Conservation (phyloP, 2,888 invertebrate species). For the Chironomus riparius region DNA sequence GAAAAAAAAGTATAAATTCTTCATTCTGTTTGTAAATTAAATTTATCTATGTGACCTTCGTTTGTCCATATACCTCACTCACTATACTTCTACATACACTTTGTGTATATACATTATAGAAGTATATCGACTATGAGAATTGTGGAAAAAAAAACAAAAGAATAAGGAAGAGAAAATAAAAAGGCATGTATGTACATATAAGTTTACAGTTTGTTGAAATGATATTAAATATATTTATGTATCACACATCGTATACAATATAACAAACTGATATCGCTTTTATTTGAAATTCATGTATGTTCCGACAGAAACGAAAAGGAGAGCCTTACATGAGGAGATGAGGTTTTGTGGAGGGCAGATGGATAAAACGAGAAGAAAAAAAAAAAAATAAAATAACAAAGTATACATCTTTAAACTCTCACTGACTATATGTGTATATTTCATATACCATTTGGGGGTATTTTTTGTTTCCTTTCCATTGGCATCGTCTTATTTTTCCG, state of each 20-base stretch:
- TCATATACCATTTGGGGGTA: conserved; percentile 1
- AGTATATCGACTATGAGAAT: too few relatives aligned
- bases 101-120: too few relatives aligned
- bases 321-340: background rate
- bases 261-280: conserved; percentile 20
- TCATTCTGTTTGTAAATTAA: conserved; percentile 5
- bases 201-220: conserved; percentile 26
- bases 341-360: background rate
- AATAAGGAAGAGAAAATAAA: background rate
- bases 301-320: background rate
- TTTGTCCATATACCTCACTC: background rate
- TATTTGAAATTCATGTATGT: conserved; percentile 26
- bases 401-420: conserved; percentile 24
- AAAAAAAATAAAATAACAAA: background rate
- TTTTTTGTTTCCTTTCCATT: background rate
- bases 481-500: background rate
- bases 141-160: background rate
- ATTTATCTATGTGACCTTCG: conserved; percentile 11
- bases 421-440: conserved; percentile 1
- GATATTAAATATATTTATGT: conserved; percentile 24
- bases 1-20: background rate
- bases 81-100: background rate
- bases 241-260: conserved; percentile 23
- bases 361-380: background rate
- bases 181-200: conserved; percentile 1